Percentiles rank a stretch among this genome's conserved stretches.
These are phyloP conservation scores for zebrafish (Danio rerio) DNA, from an alignment of 2,113 vertebrate species.

Conservation along the genomic window DNA sequence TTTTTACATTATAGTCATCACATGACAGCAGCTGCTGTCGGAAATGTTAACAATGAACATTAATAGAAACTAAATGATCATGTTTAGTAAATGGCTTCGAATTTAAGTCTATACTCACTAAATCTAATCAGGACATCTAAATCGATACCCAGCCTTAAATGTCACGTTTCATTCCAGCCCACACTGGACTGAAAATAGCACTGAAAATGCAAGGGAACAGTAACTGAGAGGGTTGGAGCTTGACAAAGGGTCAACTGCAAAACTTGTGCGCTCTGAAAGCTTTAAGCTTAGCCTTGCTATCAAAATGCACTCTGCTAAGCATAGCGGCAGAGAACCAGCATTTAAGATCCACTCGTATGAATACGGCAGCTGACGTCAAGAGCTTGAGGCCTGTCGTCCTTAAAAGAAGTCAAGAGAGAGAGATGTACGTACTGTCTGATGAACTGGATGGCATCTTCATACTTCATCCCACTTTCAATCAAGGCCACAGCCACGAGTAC, in stretches of 20 bases:
- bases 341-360: background rate
- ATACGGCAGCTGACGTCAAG: background rate
- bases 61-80: no score
- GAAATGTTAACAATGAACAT: no score
- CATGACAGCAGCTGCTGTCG: no score
- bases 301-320: background rate
- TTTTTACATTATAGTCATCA: no score
- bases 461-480: constrained; percentile 89
- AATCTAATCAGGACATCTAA: no score
- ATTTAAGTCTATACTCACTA: no score
- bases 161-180: constrained; percentile 17
- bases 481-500: constrained; percentile 86
- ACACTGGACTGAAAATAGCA: background rate
- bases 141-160: no score
- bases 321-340: background rate
- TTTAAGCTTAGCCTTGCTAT: background rate
- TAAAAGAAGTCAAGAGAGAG: constrained; percentile 27
- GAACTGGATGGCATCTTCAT: constrained; percentile 89
- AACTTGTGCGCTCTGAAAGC: background rate
- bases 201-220: background rate
- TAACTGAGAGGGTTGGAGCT: background rate
- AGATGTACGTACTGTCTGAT: constrained; percentile 85
- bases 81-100: no score
- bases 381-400: background rate
- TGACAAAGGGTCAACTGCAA: background rate